Evolutionary conservation across 2,888 invertebrate genomes (phyloP), one percentile per base, ranked within the genome.

Genomic region (Harpagoxenus sublaevis): DNA sequence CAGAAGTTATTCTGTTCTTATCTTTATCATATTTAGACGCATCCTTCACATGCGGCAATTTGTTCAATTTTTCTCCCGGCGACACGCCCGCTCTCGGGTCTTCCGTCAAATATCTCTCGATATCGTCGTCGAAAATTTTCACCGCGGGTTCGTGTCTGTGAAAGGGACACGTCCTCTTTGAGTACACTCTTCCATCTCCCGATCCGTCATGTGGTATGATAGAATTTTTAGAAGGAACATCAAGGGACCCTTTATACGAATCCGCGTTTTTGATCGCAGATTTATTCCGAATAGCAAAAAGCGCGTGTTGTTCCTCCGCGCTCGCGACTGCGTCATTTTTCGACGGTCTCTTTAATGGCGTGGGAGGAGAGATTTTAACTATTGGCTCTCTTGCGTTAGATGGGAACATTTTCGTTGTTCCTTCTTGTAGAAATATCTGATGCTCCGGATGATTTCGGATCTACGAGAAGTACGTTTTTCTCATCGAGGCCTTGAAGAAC

Each of bases 111-210:
- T 86, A 87, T 51, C 84, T 83, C 23, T 86, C 83, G 35, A 89
- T 87, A 63, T 90, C 84, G 23, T 90, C 88, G 63, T 89, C 87
- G 53, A 89, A 89, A 53, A 91, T 88, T 83, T 84, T 84, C 1
- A 79, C 51, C 3, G 82, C 60, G 0, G 75, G 65, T 15, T 82
- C 83, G 42, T 86, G 83, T 86, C 82, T 87, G 63, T 92, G 90
- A 55, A 65, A 48, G 8, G 91, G 91, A 81, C 90, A 90, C 28
- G 79, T 75, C 18, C 77, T 45, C 51, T 78, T 90, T 18, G 86
- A 57, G 71, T 86, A 84, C 39, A 88, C 63, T 84, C 78, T 85
- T 42, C 39, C 62, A 42, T 79, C 70, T 66, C 45, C 45, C 57
- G 48, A 75, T 77, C 31, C 53, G 63, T 48, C 60, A 81, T 78